Evolutionary conservation across 2,797 vertebrate species (phyloP), one percentile per base, ranked within the genome.

Genomic region (Neomorphus geoffroyi): DNA sequence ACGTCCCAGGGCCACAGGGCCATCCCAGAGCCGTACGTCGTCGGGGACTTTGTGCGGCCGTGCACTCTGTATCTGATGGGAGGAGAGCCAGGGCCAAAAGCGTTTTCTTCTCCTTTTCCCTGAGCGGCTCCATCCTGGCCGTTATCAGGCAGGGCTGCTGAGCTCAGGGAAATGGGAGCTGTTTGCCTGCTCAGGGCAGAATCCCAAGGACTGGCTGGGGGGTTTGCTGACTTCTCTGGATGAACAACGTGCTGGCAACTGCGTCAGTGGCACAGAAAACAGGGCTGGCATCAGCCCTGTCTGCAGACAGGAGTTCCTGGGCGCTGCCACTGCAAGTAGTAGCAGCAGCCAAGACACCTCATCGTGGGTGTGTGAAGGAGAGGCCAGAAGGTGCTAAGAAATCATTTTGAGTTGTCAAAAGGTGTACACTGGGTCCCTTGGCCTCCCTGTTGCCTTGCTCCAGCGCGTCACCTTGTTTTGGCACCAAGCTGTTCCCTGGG

Each of bases 141-240:
- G 94, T 90, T 80, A 92, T 96, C 81, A 86, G 89, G n/a, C 46
- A 66, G n/a, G 27, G n/a, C 57, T 95, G 89, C 95, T 85, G 90
- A 97, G 87, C 80, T 97, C 88, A 83, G 83, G 66, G 35, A 81
- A 92, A 88, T 1, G 11, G 79, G 73, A 51, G 69, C 43, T 65
- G 56, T 65, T 56, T 77, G 46, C 27, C 39, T 84, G 35, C 83
- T 69, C 19, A 2, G 26, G 53, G 30, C 23, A 54, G 1, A 8
- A 7, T 30, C 46, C 53, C 48, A 13, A 70, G 48, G 69, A 60
- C 46, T 5, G 51, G 43, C 67, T 1, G 0, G 30, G 13, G 41
- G 28, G 56, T 90, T 78, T 81, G 73, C 57, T 78, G 80, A 39
- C 82, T 53, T 39, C 37, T 33, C 45, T 9, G 3, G 32, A 28